Evolutionary conservation across 2,113 vertebrate species (phyloP).

Genomic region (Ascaphus truei): DNA sequence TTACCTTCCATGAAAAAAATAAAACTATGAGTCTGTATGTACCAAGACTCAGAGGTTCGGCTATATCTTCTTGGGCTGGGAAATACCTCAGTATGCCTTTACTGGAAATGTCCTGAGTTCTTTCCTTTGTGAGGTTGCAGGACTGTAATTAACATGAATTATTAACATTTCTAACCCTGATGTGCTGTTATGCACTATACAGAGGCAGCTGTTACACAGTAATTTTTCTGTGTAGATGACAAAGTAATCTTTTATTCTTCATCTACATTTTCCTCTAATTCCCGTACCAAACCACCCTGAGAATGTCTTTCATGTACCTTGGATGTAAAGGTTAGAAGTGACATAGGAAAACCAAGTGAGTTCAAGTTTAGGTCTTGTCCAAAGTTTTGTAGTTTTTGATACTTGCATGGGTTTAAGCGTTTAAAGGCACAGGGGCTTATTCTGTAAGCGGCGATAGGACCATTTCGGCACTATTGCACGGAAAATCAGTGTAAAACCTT

Average conservation of each 20-base stretch:
- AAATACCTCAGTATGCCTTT: too few relatives aligned
- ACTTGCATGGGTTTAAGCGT: too few relatives aligned
- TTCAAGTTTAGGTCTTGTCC: too few relatives aligned
- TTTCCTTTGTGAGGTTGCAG: not conserved
- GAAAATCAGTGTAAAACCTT: too few relatives aligned
- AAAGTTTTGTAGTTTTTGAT: too few relatives aligned
- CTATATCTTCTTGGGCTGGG: not conserved
- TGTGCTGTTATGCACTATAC: not conserved
- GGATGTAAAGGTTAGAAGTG: not conserved
- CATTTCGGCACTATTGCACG: too few relatives aligned
- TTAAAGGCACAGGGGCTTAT: too few relatives aligned
- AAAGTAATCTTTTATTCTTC: not conserved
- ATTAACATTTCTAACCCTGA: not conserved
- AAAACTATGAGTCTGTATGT: too few relatives aligned
- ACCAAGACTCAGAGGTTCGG: not conserved
- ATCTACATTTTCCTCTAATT: not conserved
- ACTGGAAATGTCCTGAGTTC: not conserved
- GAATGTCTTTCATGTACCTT: not conserved
- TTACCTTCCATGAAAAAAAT: too few relatives aligned
- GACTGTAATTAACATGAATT: slow-evolving; percentile 20
- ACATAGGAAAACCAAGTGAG: not conserved
- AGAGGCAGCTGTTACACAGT: not conserved
- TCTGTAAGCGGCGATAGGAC: too few relatives aligned
- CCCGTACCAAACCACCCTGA: not conserved
- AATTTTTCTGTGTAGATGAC: not conserved